A percentile compares a stretch with the other conserved stretches of the same genome.
Evolutionary conservation across 2,888 invertebrate species (phyloP).

Genomic region (Cheilosia vulpina): DNA sequence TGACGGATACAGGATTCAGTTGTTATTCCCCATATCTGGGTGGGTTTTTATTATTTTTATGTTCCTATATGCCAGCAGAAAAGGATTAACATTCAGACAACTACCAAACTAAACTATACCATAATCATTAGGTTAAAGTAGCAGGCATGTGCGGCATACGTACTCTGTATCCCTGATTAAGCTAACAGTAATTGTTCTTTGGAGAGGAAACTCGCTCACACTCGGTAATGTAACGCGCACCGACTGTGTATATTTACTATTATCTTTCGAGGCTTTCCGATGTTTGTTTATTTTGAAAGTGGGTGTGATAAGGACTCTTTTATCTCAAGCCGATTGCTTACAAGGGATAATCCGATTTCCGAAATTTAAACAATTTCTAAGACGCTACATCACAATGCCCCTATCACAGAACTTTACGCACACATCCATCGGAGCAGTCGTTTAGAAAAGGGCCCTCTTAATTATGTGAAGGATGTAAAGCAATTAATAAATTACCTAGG

Average conservation of each 20-base stretch:
- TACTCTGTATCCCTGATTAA: constrained; percentile 36
- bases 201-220: constrained; percentile 15
- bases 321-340: constrained; percentile 41
- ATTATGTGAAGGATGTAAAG: constrained; percentile 70
- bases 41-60: constrained; percentile 20
- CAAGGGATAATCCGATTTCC: constrained; percentile 60
- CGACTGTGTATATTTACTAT: constrained; percentile 37
- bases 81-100: constrained; percentile 57
- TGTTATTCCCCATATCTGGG: constrained; percentile 32
- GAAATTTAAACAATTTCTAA: constrained; percentile 61
- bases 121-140: constrained; percentile 52
- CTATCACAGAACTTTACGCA: constrained; percentile 20
- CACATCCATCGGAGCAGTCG: not conserved
- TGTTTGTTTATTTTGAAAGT: constrained; percentile 53
- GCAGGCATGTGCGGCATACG: constrained; percentile 15
- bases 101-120: constrained; percentile 21
- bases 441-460: constrained; percentile 59
- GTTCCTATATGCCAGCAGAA: constrained; percentile 19
- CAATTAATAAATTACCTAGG: constrained; percentile 73
- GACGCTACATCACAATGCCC: constrained; percentile 8
- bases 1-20: constrained; percentile 53
- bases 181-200: constrained; percentile 49
- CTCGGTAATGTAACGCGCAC: constrained; percentile 15
- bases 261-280: not conserved
- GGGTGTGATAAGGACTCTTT: constrained; percentile 49